Conservation (phyloP, 2,888 invertebrate genomes). For the Agelastica alni region DNA sequence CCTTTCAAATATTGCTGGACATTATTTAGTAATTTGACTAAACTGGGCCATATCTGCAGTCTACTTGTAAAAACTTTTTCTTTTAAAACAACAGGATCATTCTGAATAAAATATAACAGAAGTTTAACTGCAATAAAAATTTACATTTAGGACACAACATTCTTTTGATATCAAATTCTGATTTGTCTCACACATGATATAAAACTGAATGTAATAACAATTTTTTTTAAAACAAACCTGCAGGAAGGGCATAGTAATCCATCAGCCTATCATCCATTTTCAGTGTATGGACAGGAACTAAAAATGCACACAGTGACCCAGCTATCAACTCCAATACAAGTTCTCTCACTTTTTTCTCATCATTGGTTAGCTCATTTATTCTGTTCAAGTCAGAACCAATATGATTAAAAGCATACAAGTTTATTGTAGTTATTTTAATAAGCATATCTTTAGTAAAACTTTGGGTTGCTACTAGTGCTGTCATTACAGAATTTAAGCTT, state of each 20-base stretch:
- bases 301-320: slow-evolving; percentile 68
- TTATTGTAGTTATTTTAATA: slow-evolving; percentile 76
- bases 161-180: no score
- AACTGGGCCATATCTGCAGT: slow-evolving; percentile 78
- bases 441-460: slow-evolving; percentile 76
- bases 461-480: slow-evolving; percentile 77
- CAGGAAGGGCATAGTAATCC: slow-evolving; percentile 71
- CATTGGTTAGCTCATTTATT: slow-evolving; percentile 57
- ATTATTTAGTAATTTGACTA: slow-evolving; percentile 74
- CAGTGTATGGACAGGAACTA: slow-evolving; percentile 73
- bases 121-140: slow-evolving; percentile 66
- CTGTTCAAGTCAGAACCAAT: slow-evolving; percentile 58
- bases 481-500: slow-evolving; percentile 70
- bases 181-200: not conserved
- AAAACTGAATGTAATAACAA: slow-evolving; percentile 46
- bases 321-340: slow-evolving; percentile 67
- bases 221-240: slow-evolving; percentile 60
- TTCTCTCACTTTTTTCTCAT: slow-evolving; percentile 64
- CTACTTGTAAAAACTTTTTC: slow-evolving; percentile 62
- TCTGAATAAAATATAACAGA: slow-evolving; percentile 72
- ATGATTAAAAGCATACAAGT: slow-evolving; percentile 72
- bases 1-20: slow-evolving; percentile 61
- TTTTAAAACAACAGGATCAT: slow-evolving; percentile 60
- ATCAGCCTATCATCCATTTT: slow-evolving; percentile 65
- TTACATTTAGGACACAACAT: not conserved